Conservation (phyloP, 1,140 invertebrate genomes). For the Pararge aegeria region DNA sequence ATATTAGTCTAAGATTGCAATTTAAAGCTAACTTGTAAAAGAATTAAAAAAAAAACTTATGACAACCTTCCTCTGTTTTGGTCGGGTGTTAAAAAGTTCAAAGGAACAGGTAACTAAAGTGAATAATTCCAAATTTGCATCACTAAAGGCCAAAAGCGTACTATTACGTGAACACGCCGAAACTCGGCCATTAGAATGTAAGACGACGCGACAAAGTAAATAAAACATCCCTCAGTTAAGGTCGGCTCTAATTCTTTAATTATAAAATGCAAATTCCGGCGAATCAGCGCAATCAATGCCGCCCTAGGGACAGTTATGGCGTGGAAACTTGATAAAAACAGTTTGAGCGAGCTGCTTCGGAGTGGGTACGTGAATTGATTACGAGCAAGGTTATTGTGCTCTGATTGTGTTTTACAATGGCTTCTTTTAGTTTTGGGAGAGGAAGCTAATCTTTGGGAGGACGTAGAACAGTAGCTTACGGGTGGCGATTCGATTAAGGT, state of each 20-base stretch:
- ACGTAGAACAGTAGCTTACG: too few relatives aligned
- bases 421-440: background rate
- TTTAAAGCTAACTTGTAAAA: too few relatives aligned
- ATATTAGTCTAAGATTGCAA: too few relatives aligned
- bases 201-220: slow-evolving; percentile 15
- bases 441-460: background rate
- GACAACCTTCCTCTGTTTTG: too few relatives aligned
- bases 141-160: background rate
- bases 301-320: slow-evolving; percentile 21
- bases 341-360: slow-evolving; percentile 6
- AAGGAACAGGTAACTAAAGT: background rate
- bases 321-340: slow-evolving; percentile 24
- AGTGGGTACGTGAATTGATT: background rate
- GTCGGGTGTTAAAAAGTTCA: too few relatives aligned
- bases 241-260: slow-evolving; percentile 26
- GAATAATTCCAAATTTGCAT: slow-evolving; percentile 1
- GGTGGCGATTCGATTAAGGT: too few relatives aligned
- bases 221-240: slow-evolving; percentile 9
- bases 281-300: slow-evolving; percentile 21
- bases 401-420: background rate
- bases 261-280: slow-evolving; percentile 23
- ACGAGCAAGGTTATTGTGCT: background rate
- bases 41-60: too few relatives aligned
- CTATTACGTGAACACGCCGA: background rate
- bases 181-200: slow-evolving; percentile 21